Conservation (phyloP, 2,797 vertebrate genomes). For the Chelon auratus region DNA sequence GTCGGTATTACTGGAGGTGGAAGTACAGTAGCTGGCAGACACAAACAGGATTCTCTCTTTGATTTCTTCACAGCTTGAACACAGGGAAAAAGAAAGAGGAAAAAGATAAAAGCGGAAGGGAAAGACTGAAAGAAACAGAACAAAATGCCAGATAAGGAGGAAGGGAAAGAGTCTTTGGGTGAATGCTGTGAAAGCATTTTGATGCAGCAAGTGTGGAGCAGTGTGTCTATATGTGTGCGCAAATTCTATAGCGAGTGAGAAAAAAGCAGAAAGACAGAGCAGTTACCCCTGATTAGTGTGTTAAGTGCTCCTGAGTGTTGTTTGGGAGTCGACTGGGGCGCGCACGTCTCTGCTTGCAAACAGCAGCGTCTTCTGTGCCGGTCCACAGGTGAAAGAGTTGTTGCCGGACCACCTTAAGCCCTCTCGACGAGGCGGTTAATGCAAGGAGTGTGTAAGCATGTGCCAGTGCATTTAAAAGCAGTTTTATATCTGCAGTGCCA, state of each 20-base stretch:
- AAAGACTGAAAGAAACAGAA: constrained; percentile 22
- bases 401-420: constrained; percentile 17
- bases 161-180: constrained; percentile 31
- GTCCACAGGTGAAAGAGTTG: constrained; percentile 45
- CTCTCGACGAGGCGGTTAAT: neutral
- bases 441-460: constrained; percentile 2
- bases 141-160: constrained; percentile 30
- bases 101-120: constrained; percentile 41
- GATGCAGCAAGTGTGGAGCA: constrained; percentile 40
- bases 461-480: neutral
- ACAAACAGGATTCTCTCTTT: constrained; percentile 63
- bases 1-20: constrained; percentile 64
- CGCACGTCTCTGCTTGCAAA: constrained; percentile 34
- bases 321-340: constrained; percentile 50
- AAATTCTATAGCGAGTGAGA: constrained; percentile 24
- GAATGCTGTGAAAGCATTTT: constrained; percentile 54
- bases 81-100: constrained; percentile 6
- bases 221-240: constrained; percentile 5
- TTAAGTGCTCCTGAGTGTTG: constrained; percentile 66
- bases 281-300: constrained; percentile 53
- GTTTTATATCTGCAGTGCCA: constrained; percentile 11
- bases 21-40: constrained; percentile 71
- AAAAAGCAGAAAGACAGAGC: constrained; percentile 23
- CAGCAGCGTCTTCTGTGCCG: constrained; percentile 22
- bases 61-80: constrained; percentile 66